These are phyloP conservation scores for Caenorhabditis brenneri DNA, from an alignment of 1,140 invertebrate genomes.

Conservation along the genomic window DNA sequence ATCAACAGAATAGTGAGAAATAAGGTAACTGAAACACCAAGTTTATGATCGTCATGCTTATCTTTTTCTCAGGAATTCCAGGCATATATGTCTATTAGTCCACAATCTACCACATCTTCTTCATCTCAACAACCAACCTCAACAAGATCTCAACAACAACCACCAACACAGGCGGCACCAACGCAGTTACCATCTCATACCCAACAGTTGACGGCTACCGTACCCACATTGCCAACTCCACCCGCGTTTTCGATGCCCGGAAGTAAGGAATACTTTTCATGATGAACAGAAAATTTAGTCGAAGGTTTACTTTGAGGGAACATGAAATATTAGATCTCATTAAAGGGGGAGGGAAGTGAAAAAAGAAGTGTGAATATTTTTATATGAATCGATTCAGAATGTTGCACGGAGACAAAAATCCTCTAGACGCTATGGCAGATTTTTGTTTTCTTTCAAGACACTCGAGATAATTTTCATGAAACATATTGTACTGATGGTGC, in stretches of 20 bases:
- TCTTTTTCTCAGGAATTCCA: not conserved
- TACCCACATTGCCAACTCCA: not conserved
- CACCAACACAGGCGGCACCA: not conserved
- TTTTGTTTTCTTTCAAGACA: too few relatives aligned
- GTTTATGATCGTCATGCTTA: not conserved
- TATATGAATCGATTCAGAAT: too few relatives aligned
- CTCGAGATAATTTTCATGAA: too few relatives aligned
- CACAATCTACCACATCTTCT: not conserved
- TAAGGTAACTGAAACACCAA: slow-evolving; percentile 26
- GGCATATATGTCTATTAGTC: slow-evolving; percentile 10
- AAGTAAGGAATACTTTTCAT: too few relatives aligned
- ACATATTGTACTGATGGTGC: too few relatives aligned
- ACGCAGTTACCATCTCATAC: not conserved
- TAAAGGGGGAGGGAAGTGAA: too few relatives aligned
- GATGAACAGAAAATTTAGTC: too few relatives aligned
- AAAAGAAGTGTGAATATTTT: too few relatives aligned
- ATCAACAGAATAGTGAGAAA: slow-evolving; percentile 82
- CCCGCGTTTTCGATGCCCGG: slow-evolving; percentile 1
- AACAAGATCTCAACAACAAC: not conserved
- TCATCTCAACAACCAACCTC: not conserved
- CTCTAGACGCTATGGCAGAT: too few relatives aligned
- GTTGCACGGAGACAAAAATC: too few relatives aligned
- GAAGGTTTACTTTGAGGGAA: too few relatives aligned
- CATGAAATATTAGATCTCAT: too few relatives aligned
- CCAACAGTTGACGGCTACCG: slow-evolving; percentile 10